Base-by-base conservation (phyloP, 2,113 vertebrate genomes). In the Pachyramphus minor region DNA sequence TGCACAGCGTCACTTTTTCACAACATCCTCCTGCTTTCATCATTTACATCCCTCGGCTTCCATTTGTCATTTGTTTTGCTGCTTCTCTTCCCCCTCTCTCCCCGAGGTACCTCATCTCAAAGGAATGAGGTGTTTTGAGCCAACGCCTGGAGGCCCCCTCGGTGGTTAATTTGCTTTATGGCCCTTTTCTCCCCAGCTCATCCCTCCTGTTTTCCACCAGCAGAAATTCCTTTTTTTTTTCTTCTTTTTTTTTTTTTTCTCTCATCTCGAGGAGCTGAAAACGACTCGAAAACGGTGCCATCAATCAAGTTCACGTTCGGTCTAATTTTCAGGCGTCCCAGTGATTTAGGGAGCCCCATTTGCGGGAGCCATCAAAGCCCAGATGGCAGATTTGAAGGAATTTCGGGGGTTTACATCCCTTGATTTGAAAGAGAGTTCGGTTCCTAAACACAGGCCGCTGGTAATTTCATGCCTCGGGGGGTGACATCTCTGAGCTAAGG, bases 51-150 rank as follows among this genome's bases (percentile, higher is more conserved):
- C 84, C 87, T 81, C 44, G 64, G 91, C 88, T 95, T 91, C 74
- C 84, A 62, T 67, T 84, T 93, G 87, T 91, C 84, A 58, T 88
- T 88, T 93, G 94, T 95, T 95, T 95, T 88, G 84, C 88, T 85
- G 79, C 80, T 88, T 50, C 91, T 73, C 20, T 67, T 85, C 8
- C 49, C 49, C 49, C 49, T 14, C 24, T 20, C 19, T 10, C 87
- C 91, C 84, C 53, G 11, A 73, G 91, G 88, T 85, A 47, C 84
- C 94, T 95, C 91, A 91, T 89, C 94, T 91, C 94, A 63, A 47
- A 95, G 91, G 94, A 93, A 95, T 93, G 84, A 95, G 11, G 41
- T 53, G 64, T 85, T 91, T 53, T 45, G 47, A 95, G 94, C 88
- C 88, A 63, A 18, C 39, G 87, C 94, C 94, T 44, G 24, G 42